Evolutionary conservation across 2,888 invertebrate species (phyloP), one percentile per base, ranked within the genome.

Genomic region (Phasia obesa): DNA sequence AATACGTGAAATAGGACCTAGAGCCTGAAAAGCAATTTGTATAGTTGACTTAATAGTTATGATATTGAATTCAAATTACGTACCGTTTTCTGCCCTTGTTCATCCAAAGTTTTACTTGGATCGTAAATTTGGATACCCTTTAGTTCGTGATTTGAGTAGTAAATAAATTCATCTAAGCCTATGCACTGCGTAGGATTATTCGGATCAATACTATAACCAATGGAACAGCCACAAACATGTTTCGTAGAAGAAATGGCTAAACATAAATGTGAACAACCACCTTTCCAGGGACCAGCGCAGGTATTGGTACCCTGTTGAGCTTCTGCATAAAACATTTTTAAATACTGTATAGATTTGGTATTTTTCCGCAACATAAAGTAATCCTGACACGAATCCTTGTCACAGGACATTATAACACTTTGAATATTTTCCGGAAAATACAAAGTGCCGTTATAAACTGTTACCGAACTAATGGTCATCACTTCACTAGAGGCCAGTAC

Each of bases 61-160:
- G 7, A 19, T 25, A 42, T n/a, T 15, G 3, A 21, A 25, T 17
- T 57, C 0, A 21, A n/a, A 47, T 6, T 21, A 62, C 87, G 83
- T 77, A 91, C 91, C 86, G 86, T 59, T 71, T 87, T 87, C 5
- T 83, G 83, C 1, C 75, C 79, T 7, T 79, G 83, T 6, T 89
- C 88, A 9, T 87, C 84, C 35, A 88, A 87, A 0, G 86, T 78
- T 47, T 88, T 87, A 2, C 73, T 86, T 4, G 86, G 87, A 77
- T 90, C 88, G 49, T 87, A 87, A 62, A 91, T 85, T 42, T 88
- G 90, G 70, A 94, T 91, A 15, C 96, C 96, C 85, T 94, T 94
- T 81, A 97, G 92, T 90, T 96, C 96, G 93, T 95, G 96, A 88
- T 94, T 94, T 0, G 97, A 95, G 90, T 95, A 97, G 86, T 96